Evolutionary conservation across 2,888 invertebrate genomes (phyloP).

Genomic region (Hydroisotoma schaefferi): DNA sequence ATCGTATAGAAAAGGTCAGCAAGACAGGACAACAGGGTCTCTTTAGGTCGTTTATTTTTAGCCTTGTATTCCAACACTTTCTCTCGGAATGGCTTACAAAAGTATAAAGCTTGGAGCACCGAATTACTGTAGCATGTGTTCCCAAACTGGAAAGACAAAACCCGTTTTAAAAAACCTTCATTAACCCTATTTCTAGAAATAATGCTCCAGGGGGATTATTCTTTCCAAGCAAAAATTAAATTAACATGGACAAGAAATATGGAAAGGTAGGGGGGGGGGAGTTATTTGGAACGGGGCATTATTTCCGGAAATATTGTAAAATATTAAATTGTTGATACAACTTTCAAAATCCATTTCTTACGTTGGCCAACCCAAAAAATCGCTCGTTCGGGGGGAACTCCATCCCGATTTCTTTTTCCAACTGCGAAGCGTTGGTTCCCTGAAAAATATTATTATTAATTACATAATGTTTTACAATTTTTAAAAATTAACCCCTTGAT

Average conservation of each 20-base stretch:
- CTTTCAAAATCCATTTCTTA: conserved; percentile 58
- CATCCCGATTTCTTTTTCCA: conserved; percentile 98
- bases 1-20: conserved; percentile 99
- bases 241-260: too few relatives aligned
- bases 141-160: conserved; percentile 73
- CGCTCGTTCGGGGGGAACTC: conserved; percentile 99
- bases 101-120: conserved; percentile 97
- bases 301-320: too few relatives aligned
- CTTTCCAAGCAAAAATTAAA: background rate
- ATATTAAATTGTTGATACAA: conserved; percentile 1
- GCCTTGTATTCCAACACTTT: conserved; percentile 97
- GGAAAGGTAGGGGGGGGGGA: too few relatives aligned
- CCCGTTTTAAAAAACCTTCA: too few relatives aligned
- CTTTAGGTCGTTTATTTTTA: conserved; percentile 90
- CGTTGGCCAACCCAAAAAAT: conserved; percentile 99
- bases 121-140: conserved; percentile 99
- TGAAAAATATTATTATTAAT: too few relatives aligned
- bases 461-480: background rate
- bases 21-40: conserved; percentile 93
- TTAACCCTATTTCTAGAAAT: too few relatives aligned
- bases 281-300: too few relatives aligned
- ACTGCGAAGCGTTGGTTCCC: conserved; percentile 99
- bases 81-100: conserved; percentile 98
- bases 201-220: too few relatives aligned
- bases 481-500: too few relatives aligned